Base-by-base conservation (phyloP, 2,797 vertebrate species). In the Hydrocynus forskahlii region DNA sequence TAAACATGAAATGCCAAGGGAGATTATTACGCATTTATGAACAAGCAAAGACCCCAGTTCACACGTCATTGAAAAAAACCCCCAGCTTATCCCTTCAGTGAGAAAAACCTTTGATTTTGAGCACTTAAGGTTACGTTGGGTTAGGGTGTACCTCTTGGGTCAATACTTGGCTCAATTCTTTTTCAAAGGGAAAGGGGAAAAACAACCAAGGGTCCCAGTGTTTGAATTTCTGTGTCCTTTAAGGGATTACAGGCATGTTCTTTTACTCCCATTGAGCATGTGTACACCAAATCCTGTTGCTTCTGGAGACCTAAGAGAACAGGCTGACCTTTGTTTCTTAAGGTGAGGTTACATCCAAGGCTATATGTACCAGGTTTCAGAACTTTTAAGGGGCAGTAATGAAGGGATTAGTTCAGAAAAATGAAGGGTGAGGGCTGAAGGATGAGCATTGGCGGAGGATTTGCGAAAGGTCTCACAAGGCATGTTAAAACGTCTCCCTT, bases 351-450 rank as follows among this genome's bases (percentile, higher is more conserved):
- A 73, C 70, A 57, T 83, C 43, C 63, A 76, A 69, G 23, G 60
- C 40, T 43, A 66, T 57, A 45, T 13, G 40, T 8, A 64, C 67
- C 50, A 50, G 45, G 43, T 66, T 83, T 75, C 29, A 40, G 66
- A 21, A 66, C 19, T 25, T 71, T 67, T 82, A n/a, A 35, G 10
- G 35, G 45, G 54, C 19, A 35, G 29, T 77, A 12, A 55, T 77
- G 62, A 63, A 52, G n/a, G 50, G 80, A 83, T 85, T 83, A 82
- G 54, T 57, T 54, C 54, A 76, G 13, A 29, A 68, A 43, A 60
- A 12, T 10, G 63, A 67, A 23, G 38, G 50, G 64, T 17, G 35
- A 10, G 9, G 69, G 69, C 25, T 25, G 70, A 74, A 80, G 78
- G 68, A 72, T 40, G 45, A 69, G 73, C 80, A 25, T 38, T 77